phyloP scores from a whole-genome alignment of 1,140 invertebrate species.

The Drosophila tsacasi region DNA sequence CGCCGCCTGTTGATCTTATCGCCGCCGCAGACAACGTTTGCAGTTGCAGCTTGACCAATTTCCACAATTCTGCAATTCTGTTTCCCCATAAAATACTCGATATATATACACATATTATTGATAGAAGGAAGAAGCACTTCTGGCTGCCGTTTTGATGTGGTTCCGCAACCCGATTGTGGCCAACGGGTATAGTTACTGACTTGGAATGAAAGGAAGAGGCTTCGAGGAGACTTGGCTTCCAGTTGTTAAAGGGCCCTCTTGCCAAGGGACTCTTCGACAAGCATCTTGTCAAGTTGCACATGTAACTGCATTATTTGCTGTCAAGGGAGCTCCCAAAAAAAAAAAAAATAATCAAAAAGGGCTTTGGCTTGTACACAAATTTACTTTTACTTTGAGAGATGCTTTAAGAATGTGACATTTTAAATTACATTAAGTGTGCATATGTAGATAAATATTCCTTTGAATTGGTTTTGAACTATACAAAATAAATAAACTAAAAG shows the following conservation, averaged over 20 bases:
- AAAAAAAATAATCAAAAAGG: conserved; percentile 10
- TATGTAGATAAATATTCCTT: no score
- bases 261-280: not conserved
- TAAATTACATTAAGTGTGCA: not conserved
- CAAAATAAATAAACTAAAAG: not conserved
- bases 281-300: conserved; percentile 21
- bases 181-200: conserved; percentile 51
- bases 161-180: conserved; percentile 40
- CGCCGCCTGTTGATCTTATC: conserved; percentile 74
- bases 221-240: conserved; percentile 14
- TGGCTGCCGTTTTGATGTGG: conserved; percentile 45
- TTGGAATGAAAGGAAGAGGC: not conserved
- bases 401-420: not conserved
- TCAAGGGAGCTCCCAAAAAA: not conserved
- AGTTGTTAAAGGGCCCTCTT: conserved; percentile 10
- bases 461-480: not conserved
- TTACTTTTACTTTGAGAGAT: not conserved
- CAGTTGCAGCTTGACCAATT: conserved; percentile 43
- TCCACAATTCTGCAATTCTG: not conserved
- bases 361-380: not conserved
- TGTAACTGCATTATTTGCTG: conserved; percentile 33
- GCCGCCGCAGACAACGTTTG: conserved; percentile 50
- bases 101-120: conserved; percentile 10
- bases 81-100: not conserved
- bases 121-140: conserved; percentile 33